Base-by-base conservation (phyloP, 2,888 invertebrate species). In the Malachius bipustulatus region DNA sequence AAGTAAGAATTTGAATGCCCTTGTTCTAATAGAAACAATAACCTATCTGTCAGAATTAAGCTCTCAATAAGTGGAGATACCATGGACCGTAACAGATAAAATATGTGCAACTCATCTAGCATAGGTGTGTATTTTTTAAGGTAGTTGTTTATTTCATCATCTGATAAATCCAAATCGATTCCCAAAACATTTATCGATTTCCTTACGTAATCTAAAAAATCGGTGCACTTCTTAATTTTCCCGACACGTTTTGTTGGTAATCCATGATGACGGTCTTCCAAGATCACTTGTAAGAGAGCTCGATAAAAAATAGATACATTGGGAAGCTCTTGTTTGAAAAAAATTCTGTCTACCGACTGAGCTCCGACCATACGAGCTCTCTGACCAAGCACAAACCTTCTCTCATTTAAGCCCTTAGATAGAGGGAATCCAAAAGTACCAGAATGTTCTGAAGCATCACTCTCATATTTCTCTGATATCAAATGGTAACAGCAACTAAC, bases 401-500 rank as follows among this genome's bases (percentile, higher is more conserved):
- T 60, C 44, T 67, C 60, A 50, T 55, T 64, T 27, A 84, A 60
- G 59, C 66, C 70, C 3, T 64, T 47, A 28, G 81, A 78, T 62
- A 84, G 63, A 1, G 84, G 85, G 51, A 83, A 83, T 1, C 79
- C 78, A 34, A 26, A 11, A 10, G 24, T 31, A 32, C 30, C 10
- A 30, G 24, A 14, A 26, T 16, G 9, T 16, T 14, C 26, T 37
- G 36, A 4, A 28, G 32, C 19, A 30, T 40, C 35, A 10, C 32
- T 33, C 30, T 60, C 59, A 47, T 60, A 68, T 41, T 65, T 57
- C 50, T 84, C 82, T 1, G 68, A 70, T 12, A 93, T 61, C 2
- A 83, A 67, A 60, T 93, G 87, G 63, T 90, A 91, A 56, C 93
- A 93, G 56, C 93, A 94, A 0, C 89, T 87, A 24, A 93, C 82